Evolutionary conservation across 2,113 vertebrate genomes (phyloP), one percentile per base, ranked within the genome.

Genomic region (Corythornis vintsioides): DNA sequence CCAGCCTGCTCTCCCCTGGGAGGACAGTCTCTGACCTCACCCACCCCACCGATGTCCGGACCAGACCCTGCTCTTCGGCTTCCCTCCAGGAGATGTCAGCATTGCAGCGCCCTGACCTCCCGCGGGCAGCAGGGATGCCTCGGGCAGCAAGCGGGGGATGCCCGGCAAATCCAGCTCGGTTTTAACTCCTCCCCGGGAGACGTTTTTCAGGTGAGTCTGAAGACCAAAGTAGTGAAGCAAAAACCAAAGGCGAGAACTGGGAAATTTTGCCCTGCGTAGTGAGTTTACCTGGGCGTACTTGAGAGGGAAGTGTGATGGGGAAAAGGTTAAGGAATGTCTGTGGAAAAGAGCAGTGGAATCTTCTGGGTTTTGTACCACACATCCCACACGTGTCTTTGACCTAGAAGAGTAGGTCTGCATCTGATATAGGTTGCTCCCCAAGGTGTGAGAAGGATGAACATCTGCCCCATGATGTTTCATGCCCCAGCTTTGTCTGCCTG

Each of bases 81-180:
- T 43, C 38, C 2, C 14, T 64, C 94, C 97, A 92, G 84, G 66
- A 97, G 97, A 90, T 96, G 97, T 95, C 95, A 89, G 48, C 86
- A 56, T 93, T 94, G 97, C 57, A 74, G 80, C 79, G 73, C n/a
- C 61, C 60, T 53, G 31, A 38, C 20, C 17, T 57, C 24, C 31
- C 43, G 13, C 28, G 2, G 52, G 10, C 3, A 7, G 26, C 24
- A 26, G 11, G 59, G 38, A 33, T 7, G 33, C 24, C 21, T 7
- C 53, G 3, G 0, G 31, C 45, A 2, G 13, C 1, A 7, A 10
- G 56, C 4, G 12, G 42, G 22, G 7, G 9, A 2, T 0, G 6
- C 20, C 43, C 6, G 17, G 1, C 1, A 2, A 28, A 0, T 0
- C 17, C 0, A 28, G 22, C 25, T 7, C 0, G 1, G 0, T 10